Evolutionary conservation across 2,113 vertebrate genomes (phyloP).

Genomic region (Neotoma lepida): DNA sequence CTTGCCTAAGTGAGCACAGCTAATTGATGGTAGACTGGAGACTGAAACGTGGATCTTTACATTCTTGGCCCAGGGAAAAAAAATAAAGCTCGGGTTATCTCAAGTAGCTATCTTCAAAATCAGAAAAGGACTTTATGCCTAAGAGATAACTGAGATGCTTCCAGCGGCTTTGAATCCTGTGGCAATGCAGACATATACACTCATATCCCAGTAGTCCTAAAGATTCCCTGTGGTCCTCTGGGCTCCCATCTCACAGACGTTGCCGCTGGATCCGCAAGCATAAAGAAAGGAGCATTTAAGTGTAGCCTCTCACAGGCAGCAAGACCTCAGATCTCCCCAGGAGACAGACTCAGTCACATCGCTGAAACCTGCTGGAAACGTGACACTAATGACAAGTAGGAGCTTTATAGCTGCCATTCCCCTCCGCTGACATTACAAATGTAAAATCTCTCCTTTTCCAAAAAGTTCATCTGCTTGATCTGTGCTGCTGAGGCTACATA

Average conservation of each 20-base stretch:
- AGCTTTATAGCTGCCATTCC: conserved; percentile 47
- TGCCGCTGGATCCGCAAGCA: not conserved
- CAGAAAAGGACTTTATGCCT: not conserved
- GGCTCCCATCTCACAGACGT: not conserved
- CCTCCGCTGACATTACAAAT: conserved; percentile 69
- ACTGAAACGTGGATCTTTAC: not conserved
- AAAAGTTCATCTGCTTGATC: conserved; percentile 61
- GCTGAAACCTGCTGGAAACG: conserved; percentile 49
- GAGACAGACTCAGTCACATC: conserved; percentile 49
- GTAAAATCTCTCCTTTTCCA: conserved; percentile 50
- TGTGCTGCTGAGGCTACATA: conserved; percentile 12
- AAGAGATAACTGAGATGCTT: not conserved
- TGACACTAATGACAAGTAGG: conserved; percentile 62
- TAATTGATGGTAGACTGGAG: not conserved
- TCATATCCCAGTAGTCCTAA: not conserved
- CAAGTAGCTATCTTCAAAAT: not conserved
- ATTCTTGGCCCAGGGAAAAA: not conserved
- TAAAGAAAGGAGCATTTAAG: conserved; percentile 16
- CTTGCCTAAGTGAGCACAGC: not conserved
- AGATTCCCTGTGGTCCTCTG: not conserved
- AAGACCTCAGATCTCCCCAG: conserved; percentile 17
- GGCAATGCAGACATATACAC: not conserved
- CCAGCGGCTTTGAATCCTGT: not conserved
- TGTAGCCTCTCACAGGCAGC: conserved; percentile 48
- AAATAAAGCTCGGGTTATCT: not conserved